Base-by-base conservation (phyloP, 2,113 vertebrate species). In the Macquaria ambigua region DNA sequence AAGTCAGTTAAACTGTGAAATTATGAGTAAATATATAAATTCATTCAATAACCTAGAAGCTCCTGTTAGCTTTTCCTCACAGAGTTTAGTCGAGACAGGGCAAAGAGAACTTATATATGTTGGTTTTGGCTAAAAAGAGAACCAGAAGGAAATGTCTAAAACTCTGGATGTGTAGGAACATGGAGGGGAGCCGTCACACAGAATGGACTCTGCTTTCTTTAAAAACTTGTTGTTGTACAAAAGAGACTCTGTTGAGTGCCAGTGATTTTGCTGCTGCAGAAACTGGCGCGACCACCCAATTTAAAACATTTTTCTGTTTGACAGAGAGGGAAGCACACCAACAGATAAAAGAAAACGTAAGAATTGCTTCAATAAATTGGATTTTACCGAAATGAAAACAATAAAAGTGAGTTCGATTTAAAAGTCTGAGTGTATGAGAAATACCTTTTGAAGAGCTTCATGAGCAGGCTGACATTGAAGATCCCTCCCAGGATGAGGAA, bases 361-460 rank as follows among this genome's bases (percentile, higher is more conserved):
- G 48, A 63, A 63, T 1, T 8, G 28, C 46, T 72, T 63, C 8
- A 61, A 63, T 67, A 72, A 78, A 59, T 28, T 76, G 46, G 55
- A 39, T 56, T 73, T 43, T 5, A 4, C 18, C 6, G 64, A 56
- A 46, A 67, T 8, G 20, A 77, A 70, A 73, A 63, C 37, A n/a
- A 78, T 52, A 39, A 76, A 82, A 80, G n/a, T 11, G 48, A 34
- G 69, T 64, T 63, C 2, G 8, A 53, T 25, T 46, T 25, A 5
- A 67, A 53, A 34, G 21, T 15, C 31, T 23, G 66, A 37, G 56
- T n/a, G 34, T 15, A 0, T 6, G 61, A 71, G 16, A n/a, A 43
- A 23, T 28, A 99, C 98, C 98, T 98, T 96, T 98, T 99, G 83
- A 99, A 99, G 91, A 99, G 97, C 92, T 97, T 98, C 97, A 99